Base-by-base conservation (phyloP, 1,140 invertebrate genomes). In the Platorchestia sp. region DNA sequence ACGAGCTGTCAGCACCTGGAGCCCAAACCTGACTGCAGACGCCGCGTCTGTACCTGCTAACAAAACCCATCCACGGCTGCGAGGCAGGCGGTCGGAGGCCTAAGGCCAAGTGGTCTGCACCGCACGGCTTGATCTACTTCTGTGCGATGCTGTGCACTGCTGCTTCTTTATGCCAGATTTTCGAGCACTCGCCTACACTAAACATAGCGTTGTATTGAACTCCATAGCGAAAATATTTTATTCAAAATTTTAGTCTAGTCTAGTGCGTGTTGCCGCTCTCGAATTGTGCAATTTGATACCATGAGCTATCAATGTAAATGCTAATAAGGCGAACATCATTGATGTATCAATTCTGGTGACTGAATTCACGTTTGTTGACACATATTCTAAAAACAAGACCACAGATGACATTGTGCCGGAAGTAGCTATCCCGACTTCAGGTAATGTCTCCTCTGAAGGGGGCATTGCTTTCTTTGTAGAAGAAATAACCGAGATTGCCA, bases 1-100 rank as follows among this genome's bases (percentile, higher is more conserved):
- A 89, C 87, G 36, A 89, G 87, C 87, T 89, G 87, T 89, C 87
- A 42, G 43, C 87, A 89, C 87, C 87, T 89, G 87, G 87, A 51
- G 47, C 27, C 59, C 14, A 27, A 10, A 75, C 59, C 59, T 75
- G 59, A 75, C 59, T 75, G 7, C 59, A 75, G 59, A 36, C 27
- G 47, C 59, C 59, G 14, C 59, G 19, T 86, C 27, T 89, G 27
- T 89, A 89, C 87, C 87, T 89, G 87, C 42, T 44, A 89, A 42
- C 87, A 89, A 44, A 89, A 41, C n/a, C 41, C 87, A 89, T 41
- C 36, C 59, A 22, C 47, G 59, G 59, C 27, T n/a, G n/a, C n/a
- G n/a, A n/a, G n/a, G n/a, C 59, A 22, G 59, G 59, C 10, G 59
- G 14, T 27, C 59, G 59, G 59, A 75, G 59, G 59, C 59, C 59